phyloP scores from a whole-genome alignment of 2,888 invertebrate genomes.

The Taphrorychus bicolor region DNA sequence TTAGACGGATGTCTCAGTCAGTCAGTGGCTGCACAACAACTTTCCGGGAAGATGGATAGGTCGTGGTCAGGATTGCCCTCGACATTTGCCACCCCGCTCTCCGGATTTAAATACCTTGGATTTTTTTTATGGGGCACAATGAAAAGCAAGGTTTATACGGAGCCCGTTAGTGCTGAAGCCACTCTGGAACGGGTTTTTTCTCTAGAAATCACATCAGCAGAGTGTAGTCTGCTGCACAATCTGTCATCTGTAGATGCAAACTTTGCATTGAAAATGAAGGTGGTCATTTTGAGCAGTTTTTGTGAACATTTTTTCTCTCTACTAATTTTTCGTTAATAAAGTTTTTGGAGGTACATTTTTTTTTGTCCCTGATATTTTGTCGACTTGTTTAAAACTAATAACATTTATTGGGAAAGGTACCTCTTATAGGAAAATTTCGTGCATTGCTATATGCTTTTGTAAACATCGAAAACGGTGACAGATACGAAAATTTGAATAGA shows the following conservation, averaged over 20 bases:
- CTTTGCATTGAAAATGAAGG: conserved; percentile 7
- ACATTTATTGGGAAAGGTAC: no score
- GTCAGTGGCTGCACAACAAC: conserved; percentile 19
- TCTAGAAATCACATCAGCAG: conserved; percentile 8
- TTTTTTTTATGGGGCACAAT: conserved; percentile 12
- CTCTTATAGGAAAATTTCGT: no score
- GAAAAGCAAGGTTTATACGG: conserved; percentile 17
- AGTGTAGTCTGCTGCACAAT: no score
- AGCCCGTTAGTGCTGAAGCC: conserved; percentile 15
- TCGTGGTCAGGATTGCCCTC: not conserved
- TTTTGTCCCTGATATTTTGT: no score
- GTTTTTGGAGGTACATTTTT: no score
- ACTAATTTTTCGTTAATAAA: no score
- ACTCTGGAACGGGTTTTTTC: conserved; percentile 9
- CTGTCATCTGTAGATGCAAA: no score
- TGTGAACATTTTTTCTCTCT: not conserved
- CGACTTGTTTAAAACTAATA: no score
- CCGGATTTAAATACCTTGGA: not conserved
- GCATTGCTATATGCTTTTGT: no score
- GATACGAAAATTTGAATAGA: no score
- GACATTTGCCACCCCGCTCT: not conserved
- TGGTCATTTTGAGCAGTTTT: not conserved
- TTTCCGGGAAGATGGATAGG: conserved; percentile 12
- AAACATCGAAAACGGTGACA: no score
- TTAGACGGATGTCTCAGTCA: conserved; percentile 27